Conservation (phyloP, 2,113 vertebrate genomes). For the Electrona antarctica region DNA sequence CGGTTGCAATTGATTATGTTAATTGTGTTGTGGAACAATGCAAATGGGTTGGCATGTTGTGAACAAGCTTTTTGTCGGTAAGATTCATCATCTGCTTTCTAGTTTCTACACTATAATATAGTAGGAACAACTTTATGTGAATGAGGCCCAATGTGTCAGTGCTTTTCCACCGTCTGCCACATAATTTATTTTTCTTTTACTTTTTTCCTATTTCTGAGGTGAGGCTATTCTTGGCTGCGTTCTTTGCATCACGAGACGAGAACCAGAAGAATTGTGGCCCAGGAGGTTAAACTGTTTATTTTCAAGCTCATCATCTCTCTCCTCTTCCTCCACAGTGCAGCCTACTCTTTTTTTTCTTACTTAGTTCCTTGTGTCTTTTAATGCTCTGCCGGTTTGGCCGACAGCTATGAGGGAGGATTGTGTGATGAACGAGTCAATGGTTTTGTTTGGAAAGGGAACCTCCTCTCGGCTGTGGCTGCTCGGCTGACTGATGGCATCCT, state of each 20-base stretch:
- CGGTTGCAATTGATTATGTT: no score
- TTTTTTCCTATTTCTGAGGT: conserved; percentile 7
- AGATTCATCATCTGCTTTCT: no score
- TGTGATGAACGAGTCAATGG: conserved; percentile 15
- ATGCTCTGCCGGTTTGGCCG: conserved; percentile 1
- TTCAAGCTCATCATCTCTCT: conserved; percentile 22
- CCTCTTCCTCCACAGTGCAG: background rate
- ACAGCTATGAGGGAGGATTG: background rate
- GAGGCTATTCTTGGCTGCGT: conserved; percentile 24
- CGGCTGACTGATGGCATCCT: background rate
- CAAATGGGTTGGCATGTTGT: background rate
- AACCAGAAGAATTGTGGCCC: background rate
- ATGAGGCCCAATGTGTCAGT: conserved; percentile 22
- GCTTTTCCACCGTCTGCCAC: conserved; percentile 23
- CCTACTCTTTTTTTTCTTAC: conserved; percentile 5
- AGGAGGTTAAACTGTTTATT: conserved; percentile 18
- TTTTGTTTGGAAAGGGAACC: conserved; percentile 39
- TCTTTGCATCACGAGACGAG: conserved; percentile 4
- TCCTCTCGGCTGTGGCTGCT: conserved; percentile 23
- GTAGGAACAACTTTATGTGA: no score
- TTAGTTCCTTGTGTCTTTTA: conserved; percentile 13
- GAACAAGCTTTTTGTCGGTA: background rate
- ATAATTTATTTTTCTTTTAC: background rate
- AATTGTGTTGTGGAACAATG: no score
- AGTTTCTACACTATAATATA: no score